phyloP scores from a whole-genome alignment of 2,113 vertebrate genomes.

The Gymnobelideus leadbeateri region DNA sequence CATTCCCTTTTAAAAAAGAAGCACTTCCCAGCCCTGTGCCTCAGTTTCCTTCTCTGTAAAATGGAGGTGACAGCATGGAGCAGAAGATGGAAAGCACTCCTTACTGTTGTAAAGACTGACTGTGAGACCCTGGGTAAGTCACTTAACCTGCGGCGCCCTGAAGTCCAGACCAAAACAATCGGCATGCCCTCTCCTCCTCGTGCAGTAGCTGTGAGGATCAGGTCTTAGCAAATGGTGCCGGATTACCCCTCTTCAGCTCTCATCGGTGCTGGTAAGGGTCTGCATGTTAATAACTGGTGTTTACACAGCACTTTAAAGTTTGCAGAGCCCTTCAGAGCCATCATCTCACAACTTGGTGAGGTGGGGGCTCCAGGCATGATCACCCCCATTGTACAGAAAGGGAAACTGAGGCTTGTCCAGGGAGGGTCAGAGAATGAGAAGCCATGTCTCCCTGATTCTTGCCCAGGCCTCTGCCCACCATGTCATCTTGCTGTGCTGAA shows the following conservation, averaged over 20 bases:
- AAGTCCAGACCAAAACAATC: background rate
- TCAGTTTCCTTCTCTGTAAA: background rate
- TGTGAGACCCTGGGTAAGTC: background rate
- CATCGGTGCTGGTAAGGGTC: too few relatives aligned
- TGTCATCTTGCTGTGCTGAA: rapidly evolving
- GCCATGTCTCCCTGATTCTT: background rate
- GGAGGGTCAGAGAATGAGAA: background rate
- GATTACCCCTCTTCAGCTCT: background rate
- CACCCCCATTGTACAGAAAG: background rate
- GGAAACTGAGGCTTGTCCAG: background rate
- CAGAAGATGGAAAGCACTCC: background rate
- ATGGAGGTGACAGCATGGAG: background rate
- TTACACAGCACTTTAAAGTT: background rate
- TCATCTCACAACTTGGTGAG: background rate
- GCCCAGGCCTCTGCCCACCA: background rate
- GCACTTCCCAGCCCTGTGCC: background rate
- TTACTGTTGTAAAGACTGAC: background rate
- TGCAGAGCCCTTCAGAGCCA: background rate
- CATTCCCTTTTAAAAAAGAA: background rate
- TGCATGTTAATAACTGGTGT: background rate
- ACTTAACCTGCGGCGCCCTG: background rate
- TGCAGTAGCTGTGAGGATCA: background rate
- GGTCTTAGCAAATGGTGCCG: background rate
- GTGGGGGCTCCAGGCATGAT: background rate
- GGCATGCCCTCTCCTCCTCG: background rate